phyloP scores from a whole-genome alignment of 2,888 invertebrate genomes.

The Drosophila prostipennis region DNA sequence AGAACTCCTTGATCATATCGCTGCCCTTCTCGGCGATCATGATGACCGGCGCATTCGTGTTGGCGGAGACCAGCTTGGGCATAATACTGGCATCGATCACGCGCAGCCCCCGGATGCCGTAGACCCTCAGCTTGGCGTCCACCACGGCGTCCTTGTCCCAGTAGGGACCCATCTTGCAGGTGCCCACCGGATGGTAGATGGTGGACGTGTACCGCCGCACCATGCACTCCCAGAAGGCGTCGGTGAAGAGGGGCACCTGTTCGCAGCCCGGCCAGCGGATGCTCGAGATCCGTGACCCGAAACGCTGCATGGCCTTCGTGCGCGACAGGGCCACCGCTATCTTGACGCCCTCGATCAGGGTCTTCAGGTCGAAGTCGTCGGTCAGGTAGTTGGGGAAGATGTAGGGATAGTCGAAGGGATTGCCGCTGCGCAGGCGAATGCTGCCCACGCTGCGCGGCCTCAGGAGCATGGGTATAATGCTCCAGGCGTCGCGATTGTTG shows the following conservation, averaged over 20 bases:
- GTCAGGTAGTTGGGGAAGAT: slow-evolving; percentile 96
- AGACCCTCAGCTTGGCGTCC: slow-evolving; percentile 91
- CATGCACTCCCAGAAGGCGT: slow-evolving; percentile 95
- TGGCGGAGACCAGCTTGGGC: slow-evolving; percentile 93
- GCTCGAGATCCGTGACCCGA: slow-evolving; percentile 89
- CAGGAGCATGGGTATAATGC: slow-evolving; percentile 92
- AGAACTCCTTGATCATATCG: slow-evolving; percentile 93
- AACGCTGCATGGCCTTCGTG: slow-evolving; percentile 90
- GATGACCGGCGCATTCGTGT: slow-evolving; percentile 93
- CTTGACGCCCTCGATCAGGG: slow-evolving; percentile 93
- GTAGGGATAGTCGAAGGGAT: slow-evolving; percentile 94
- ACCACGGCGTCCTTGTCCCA: slow-evolving; percentile 94
- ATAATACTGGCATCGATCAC: slow-evolving; percentile 94
- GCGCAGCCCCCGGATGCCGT: slow-evolving; percentile 91
- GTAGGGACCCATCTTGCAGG: slow-evolving; percentile 95
- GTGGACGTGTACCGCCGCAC: slow-evolving; percentile 92
- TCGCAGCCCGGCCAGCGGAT: slow-evolving; percentile 91
- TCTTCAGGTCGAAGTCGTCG: slow-evolving; percentile 91
- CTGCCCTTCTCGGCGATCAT: slow-evolving; percentile 96
- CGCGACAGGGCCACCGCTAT: slow-evolving; percentile 92
- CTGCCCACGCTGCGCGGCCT: slow-evolving; percentile 93
- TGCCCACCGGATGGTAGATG: slow-evolving; percentile 94
- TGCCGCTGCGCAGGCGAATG: slow-evolving; percentile 91
- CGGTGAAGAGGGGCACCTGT: slow-evolving; percentile 88
- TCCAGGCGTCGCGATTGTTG: slow-evolving; percentile 91